Base-by-base conservation (phyloP, 2,888 invertebrate genomes). In the Girardia tigrina region DNA sequence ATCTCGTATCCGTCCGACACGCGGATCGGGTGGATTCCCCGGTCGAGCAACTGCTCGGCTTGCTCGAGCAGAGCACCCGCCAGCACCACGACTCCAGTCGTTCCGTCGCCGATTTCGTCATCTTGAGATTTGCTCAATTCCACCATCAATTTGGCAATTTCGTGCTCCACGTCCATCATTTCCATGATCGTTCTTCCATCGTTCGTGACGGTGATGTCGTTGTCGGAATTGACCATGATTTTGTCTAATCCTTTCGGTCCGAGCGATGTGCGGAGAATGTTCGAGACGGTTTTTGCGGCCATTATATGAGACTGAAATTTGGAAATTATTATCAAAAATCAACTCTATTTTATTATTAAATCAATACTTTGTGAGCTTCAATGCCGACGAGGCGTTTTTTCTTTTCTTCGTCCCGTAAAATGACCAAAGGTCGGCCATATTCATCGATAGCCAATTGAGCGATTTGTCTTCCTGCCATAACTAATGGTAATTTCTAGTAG, bases 161-260 rank as follows among this genome's bases (percentile, higher is more conserved):
- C 91, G 84, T 98, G 95, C 28, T 97, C 94, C 4, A 98, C 93
- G 83, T 98, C 97, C 97, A 99, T 99, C 86, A 92, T 88, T 85
- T 94, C 92, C 79, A 98, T 87, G 81, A 99, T 99, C 0, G 98
- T 98, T n/a, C 97, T 97, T 27, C 97, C 98, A 86, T 98, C 98
- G 82, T 98, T 99, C 70, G 97, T 98, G 56, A 95, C 91, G 0
- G 93, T 94, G 0, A 98, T 90, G 80, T 99, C 97, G 28, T 97
- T 98, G 84, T 99, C 98, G 0, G 91, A 87, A 12, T 91, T 92
- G 0, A 98, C 92, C 90, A 98, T 90, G 88, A 99, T 90, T 86
- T 98, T 98, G 85, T 98, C 98, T 77, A 98, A 86, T 26, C 98
- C 87, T 81, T 94, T 92, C 0, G 98, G 98, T 0, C 98, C 98